Evolutionary conservation across 2,797 vertebrate species (phyloP), one percentile per base, ranked within the genome.

Genomic region (Poeciliopsis turneri): DNA sequence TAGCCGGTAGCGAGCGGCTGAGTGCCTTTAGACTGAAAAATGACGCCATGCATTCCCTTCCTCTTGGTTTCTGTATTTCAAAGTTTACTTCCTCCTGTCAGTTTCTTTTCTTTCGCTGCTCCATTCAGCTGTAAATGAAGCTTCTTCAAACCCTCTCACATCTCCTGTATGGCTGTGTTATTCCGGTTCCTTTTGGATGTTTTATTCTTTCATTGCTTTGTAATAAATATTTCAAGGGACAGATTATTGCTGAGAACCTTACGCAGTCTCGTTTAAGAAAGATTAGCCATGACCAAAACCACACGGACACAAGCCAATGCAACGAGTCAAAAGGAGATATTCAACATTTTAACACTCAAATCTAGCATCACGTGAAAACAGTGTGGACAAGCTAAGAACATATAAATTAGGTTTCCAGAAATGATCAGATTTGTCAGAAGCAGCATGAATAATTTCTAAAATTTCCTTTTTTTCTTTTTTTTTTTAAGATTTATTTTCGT

Each of bases 1-100:
- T 97, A 98, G 97, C 92, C 90, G 91, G 92, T 98, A 97, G 97
- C 94, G 92, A 91, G 94, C 55, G 87, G 94, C 91, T 86, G 90
- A 92, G 94, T 95, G 95, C 95, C 94, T 95, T 95, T 87, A 84
- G 87, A 79, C 83, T 72, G 82, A 82, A 91, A 87, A 86, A 82
- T 72, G 82, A 75, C 83, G 93, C 94, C 94, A 83, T 89, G 82
- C 75, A 43, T 93, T 94, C 86, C 84, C 78, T 90, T 93, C 90
- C 66, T 84, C 81, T 92, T 77, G 87, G 79, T 82, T 84, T 92
- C 89, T 81, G 82, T 78, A 72, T 90, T 86, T 15, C 86, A 59
- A 87, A 72, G 70, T 82, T 75, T 77, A 59, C 73, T 79, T 78
- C 59, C 46, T 77, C 7, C 68, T 76, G 74, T 36, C 28, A 12